Evolutionary conservation across 2,797 vertebrate species (phyloP).

Genomic region (Tadarida brasiliensis): DNA sequence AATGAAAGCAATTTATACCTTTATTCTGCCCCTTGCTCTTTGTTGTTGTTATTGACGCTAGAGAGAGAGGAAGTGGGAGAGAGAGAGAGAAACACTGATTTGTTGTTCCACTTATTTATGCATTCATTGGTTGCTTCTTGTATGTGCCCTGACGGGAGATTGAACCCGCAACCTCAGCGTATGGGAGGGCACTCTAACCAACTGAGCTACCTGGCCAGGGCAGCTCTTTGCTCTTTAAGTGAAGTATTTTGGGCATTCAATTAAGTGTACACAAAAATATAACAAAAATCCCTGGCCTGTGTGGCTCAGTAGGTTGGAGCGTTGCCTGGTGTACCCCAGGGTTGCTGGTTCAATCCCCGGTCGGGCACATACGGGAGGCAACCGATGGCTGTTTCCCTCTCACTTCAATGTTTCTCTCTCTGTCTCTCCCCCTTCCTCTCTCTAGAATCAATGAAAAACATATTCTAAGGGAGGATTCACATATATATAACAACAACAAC

Average conservation of each 20-base stretch:
- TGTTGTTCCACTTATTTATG: neutral
- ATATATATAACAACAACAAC: neutral
- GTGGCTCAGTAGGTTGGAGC: neutral
- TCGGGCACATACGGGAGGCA: neutral
- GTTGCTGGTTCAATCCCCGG: neutral
- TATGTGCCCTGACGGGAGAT: neutral
- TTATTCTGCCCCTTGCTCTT: neutral
- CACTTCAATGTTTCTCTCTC: neutral
- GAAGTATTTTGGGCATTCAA: neutral
- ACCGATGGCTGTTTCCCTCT: neutral
- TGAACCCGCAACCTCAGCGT: neutral
- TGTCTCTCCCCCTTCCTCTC: neutral
- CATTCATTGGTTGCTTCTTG: neutral
- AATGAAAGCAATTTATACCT: neutral
- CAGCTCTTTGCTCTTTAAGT: neutral
- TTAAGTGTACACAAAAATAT: neutral
- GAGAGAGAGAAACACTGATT: neutral
- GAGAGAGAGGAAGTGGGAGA: neutral
- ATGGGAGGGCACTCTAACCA: neutral
- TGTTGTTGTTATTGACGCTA: neutral
- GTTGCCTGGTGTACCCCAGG: neutral
- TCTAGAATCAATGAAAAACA: neutral
- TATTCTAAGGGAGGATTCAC: neutral
- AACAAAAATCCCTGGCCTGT: neutral
- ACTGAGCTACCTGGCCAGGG: neutral